Base-by-base conservation (phyloP, 2,113 vertebrate genomes). In the Eclectus roratus region DNA sequence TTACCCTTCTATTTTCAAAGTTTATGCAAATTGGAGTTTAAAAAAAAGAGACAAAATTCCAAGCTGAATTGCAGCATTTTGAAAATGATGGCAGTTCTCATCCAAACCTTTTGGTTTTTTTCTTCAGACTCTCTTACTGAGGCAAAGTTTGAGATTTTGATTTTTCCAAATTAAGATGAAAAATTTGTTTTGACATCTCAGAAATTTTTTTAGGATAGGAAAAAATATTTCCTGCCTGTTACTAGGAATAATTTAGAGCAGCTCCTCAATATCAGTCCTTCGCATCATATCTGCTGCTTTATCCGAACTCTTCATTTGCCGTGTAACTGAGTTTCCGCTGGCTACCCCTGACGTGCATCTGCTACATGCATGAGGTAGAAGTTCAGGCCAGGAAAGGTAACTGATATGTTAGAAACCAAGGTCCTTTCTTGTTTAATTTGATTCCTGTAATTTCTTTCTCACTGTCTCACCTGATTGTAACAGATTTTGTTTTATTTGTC, bases 401-500 rank as follows among this genome's bases (percentile, higher is more conserved):
- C 3, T 6, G 24, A 41, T 55, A 20, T 16, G 77, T 46, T 17
- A 68, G 29, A 93, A 93, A 60, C 27, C 44, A 87, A 87, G 27
- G 17, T 69, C 84, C 49, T 84, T 65, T 83, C 33, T 47, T 71
- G 68, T 55, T 94, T 92, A 39, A 74, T 58, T 80, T 58, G 31
- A 63, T 85, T 71, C 33, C 17, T 93, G 49, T 90, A 17, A 66
- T 86, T 88, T 41, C 18, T 80, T 78, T 92, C 39, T 78, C 60
- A 66, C 33, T 86, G 41, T 84, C 56, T 92, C 31, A 88, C 66
- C 37, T 84, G 63, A 91, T 89, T 89, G n/a, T 94, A 95, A 92
- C 81, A 89, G 27, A 74, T 79, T 86, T 78, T 95, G 68, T 64
- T 91, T 93, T 91, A 55, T 86, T 52, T 90, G 82, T 89, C 87